A percentile compares a stretch with the other conserved stretches of the same genome.
Conservation (phyloP, 1,140 invertebrate genomes). For the Brachionus plicatilis region DNA sequence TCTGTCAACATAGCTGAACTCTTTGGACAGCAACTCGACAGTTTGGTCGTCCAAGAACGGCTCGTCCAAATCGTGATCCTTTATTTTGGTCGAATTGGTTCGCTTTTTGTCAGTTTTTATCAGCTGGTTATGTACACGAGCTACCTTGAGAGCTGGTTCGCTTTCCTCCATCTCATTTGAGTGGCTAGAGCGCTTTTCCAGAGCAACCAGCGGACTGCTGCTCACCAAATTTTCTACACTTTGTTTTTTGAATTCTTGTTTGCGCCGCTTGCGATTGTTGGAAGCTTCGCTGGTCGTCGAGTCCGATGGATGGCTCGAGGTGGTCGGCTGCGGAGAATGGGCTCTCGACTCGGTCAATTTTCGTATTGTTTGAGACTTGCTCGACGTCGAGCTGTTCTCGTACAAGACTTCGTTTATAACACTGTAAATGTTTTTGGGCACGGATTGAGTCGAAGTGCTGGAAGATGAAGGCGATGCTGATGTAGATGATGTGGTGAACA, state of each 20-base stretch:
- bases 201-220: background rate
- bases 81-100: constrained; percentile 1
- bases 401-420: background rate
- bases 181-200: background rate
- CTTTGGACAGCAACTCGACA: constrained; percentile 9
- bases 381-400: background rate
- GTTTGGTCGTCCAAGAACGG: constrained; percentile 6
- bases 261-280: background rate
- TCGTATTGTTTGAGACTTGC: constrained; percentile 1
- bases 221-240: background rate
- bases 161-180: background rate
- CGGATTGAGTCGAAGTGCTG: background rate
- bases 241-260: constrained; percentile 36
- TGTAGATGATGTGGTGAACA: background rate
- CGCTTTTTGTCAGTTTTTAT: constrained; percentile 21
- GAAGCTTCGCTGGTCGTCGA: background rate
- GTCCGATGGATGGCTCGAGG: background rate
- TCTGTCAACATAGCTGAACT: background rate
- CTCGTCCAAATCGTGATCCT: background rate
- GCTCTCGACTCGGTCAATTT: background rate
- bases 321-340: background rate
- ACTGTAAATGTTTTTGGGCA: background rate
- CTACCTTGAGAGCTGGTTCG: background rate
- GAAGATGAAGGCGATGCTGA: constrained; percentile 15
- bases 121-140: constrained; percentile 9